phyloP scores from a whole-genome alignment of 2,113 vertebrate species.

The Pelvicachromis taeniatus region DNA sequence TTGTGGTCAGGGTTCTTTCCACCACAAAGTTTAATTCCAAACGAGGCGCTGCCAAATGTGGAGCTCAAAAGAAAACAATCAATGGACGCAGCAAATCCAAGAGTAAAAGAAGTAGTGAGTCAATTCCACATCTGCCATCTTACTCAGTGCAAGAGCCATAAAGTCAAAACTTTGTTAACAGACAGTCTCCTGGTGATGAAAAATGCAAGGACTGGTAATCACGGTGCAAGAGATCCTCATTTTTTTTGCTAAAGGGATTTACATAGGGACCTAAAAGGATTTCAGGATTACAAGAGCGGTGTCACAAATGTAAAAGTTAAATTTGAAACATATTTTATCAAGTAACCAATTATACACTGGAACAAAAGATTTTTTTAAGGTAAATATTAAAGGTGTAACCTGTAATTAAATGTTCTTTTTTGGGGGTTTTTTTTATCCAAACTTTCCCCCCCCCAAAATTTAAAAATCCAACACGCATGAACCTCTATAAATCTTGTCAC shows the following conservation, averaged over 20 bases:
- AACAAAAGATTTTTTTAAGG: neutral
- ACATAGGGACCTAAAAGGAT: neutral
- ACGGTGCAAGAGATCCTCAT: neutral
- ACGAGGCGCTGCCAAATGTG: conserved; percentile 21
- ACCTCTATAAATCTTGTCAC: neutral
- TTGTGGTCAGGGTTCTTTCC: conserved; percentile 40
- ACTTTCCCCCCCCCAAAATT: too few relatives aligned
- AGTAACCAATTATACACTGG: neutral
- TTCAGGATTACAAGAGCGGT: neutral
- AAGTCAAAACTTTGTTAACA: neutral
- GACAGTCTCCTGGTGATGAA: neutral
- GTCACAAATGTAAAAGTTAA: neutral
- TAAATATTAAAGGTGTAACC: neutral
- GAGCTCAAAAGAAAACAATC: conserved; percentile 34
- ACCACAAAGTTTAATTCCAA: conserved; percentile 28
- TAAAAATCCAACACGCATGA: neutral
- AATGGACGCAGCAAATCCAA: conserved; percentile 14
- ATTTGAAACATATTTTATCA: neutral
- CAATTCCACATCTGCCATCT: neutral
- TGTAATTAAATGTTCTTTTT: neutral
- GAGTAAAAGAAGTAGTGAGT: neutral
- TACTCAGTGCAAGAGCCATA: neutral
- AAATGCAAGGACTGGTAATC: neutral
- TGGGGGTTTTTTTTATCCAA: too few relatives aligned
- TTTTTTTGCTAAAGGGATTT: neutral